These are phyloP conservation scores for Hirtodrosophila duncani DNA, from an alignment of 2,888 invertebrate genomes.

Conservation along the genomic window DNA sequence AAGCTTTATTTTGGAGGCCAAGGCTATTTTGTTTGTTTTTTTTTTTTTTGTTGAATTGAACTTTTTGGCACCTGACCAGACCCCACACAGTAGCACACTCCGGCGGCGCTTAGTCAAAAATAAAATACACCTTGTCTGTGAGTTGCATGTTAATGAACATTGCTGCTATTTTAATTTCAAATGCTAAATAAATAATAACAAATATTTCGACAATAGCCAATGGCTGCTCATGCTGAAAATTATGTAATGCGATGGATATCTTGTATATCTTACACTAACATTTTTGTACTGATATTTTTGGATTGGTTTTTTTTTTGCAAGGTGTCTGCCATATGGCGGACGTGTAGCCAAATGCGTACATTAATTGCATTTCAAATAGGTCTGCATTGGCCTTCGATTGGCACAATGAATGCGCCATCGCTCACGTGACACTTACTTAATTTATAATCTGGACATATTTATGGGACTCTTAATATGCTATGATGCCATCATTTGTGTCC, in stretches of 20 bases:
- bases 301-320: conserved; percentile 43
- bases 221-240: conserved; percentile 15
- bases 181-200: conserved; percentile 10
- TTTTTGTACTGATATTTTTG: conserved; percentile 8
- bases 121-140: not conserved
- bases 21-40: conserved; percentile 43
- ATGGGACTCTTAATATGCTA: conserved; percentile 27
- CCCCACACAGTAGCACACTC: not conserved
- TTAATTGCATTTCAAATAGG: conserved; percentile 64
- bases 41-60: conserved; percentile 26
- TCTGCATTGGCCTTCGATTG: conserved; percentile 41
- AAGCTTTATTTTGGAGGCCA: conserved; percentile 60
- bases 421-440: conserved; percentile 62
- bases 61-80: conserved; percentile 58
- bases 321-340: conserved; percentile 49
- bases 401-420: conserved; percentile 25
- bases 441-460: conserved; percentile 46
- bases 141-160: conserved; percentile 32
- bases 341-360: conserved; percentile 43
- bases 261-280: conserved; percentile 20
- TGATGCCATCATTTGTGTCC: conserved; percentile 22
- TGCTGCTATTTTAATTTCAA: conserved; percentile 22
- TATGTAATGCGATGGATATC: conserved; percentile 19
- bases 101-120: conserved; percentile 34
- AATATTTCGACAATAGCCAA: conserved; percentile 11